These are phyloP conservation scores for Epinephelus cyanopodus DNA, from an alignment of 2,113 vertebrate genomes.

Conservation along the genomic window DNA sequence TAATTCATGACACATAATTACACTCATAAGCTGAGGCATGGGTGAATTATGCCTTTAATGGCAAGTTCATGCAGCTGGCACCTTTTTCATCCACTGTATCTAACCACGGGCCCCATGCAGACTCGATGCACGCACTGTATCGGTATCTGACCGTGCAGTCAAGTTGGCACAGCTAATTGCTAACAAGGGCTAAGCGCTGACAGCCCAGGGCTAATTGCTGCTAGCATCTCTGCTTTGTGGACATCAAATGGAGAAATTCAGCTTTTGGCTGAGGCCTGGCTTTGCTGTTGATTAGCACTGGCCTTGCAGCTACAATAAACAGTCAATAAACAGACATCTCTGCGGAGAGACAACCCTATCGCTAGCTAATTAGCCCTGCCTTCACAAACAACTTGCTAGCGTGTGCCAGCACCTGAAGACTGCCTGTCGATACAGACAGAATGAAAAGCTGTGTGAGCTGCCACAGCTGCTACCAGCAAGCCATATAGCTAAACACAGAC, in stretches of 20 bases:
- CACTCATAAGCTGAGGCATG: constrained; percentile 57
- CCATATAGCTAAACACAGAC: constrained; percentile 2
- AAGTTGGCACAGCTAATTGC: constrained; percentile 68
- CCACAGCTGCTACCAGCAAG: constrained; percentile 23
- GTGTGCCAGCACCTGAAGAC: constrained; percentile 59
- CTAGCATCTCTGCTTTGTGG: constrained; percentile 68
- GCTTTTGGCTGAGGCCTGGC: constrained; percentile 59
- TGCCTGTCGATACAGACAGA: constrained; percentile 50
- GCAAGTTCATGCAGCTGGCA: constrained; percentile 63
- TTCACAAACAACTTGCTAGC: constrained; percentile 64
- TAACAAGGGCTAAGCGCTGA: constrained; percentile 72
- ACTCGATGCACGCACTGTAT: constrained; percentile 32
- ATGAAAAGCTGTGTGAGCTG: constrained; percentile 25
- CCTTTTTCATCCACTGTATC: constrained; percentile 56
- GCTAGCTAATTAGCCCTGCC: constrained; percentile 69
- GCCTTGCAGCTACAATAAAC: constrained; percentile 73
- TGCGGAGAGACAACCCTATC: constrained; percentile 64
- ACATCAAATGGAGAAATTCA: constrained; percentile 72
- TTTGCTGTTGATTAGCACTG: constrained; percentile 64
- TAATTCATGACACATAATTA: constrained; percentile 76
- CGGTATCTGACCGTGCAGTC: constrained; percentile 55
- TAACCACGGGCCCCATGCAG: constrained; percentile 25
- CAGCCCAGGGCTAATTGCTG: constrained; percentile 76
- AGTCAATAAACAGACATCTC: constrained; percentile 76
- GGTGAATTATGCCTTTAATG: constrained; percentile 63